Percentiles rank a stretch among this genome's conserved stretches.
These are phyloP conservation scores for Dryas iulia DNA, from an alignment of 1,140 invertebrate genomes.

Conservation along the genomic window DNA sequence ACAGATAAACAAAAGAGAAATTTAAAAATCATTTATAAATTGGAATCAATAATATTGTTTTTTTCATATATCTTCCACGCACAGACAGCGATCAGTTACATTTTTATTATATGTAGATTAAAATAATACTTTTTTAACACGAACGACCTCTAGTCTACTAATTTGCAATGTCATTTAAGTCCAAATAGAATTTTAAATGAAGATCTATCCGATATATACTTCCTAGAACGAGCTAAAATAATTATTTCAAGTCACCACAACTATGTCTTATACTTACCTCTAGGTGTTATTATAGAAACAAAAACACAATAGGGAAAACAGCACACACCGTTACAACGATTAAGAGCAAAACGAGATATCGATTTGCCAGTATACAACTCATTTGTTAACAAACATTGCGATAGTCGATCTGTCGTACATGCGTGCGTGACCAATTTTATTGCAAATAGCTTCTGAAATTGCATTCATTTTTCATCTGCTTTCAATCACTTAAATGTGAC, in stretches of 20 bases:
- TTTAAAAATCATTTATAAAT: too few species aligned
- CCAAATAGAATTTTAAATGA: too few species aligned
- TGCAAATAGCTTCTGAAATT: conserved; percentile 4
- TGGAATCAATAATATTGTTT: too few species aligned
- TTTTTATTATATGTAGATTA: too few species aligned
- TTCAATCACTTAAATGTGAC: neutral
- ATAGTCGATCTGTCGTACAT: conserved; percentile 12
- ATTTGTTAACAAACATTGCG: conserved; percentile 17
- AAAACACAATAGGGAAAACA: conserved; percentile 9
- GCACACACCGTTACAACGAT: conserved; percentile 33
- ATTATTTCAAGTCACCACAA: too few species aligned
- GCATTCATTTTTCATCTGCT: conserved; percentile 1
- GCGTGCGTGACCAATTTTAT: conserved; percentile 13
- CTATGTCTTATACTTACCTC: neutral
- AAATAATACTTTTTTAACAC: too few species aligned
- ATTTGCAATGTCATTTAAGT: neutral
- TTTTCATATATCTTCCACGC: too few species aligned
- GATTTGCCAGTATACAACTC: conserved; percentile 17
- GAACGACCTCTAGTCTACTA: neutral
- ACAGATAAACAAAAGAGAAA: too few species aligned
- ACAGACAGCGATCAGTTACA: too few species aligned
- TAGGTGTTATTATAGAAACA: neutral
- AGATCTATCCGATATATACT: too few species aligned
- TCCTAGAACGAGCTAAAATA: too few species aligned
- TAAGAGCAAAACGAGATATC: conserved; percentile 32